Base-by-base conservation (phyloP, 2,888 invertebrate genomes). In the Caenorhabditis sp. region DNA sequence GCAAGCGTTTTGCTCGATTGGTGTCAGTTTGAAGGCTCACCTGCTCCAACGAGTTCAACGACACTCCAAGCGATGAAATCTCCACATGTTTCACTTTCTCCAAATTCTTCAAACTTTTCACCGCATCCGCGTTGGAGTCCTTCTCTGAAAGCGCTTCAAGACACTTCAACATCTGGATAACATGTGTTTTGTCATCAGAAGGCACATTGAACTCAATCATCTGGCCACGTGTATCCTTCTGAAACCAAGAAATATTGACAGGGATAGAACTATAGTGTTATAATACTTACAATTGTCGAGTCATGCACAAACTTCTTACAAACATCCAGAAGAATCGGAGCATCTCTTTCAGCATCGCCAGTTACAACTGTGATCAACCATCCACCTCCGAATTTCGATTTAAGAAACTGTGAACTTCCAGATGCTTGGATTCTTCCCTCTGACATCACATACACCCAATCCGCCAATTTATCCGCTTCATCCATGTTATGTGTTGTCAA, bases 401-500 rank as follows among this genome's bases (percentile, higher is more conserved):
- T 86, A 56, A 87, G 67, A 57, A 76, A 87, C 12, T 76, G 68
- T 10, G 78, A 62, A 0, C 81, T 79, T 21, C 84, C 86, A 54
- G 80, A 74, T 63, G 84, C 84, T n/a, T 72, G 79, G 38, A 82
- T 66, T 7, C 71, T 74, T 59, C 85, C 85, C 23, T 83, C 81
- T 25, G 76, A 80, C 85, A 86, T 87, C 43, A 86, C 83, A 8
- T 73, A 77, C 23, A 86, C 78, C 56, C 83, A 74, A 52, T 86
- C 86, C 7, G 83, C 86, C n/a, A 87, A 69, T 23, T 70, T 67
- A 60, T 87, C 86, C 0, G 86, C 86, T 70, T 86, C 86, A 59
- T 85, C 84, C 84, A 87, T 87, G 64, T 84, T 87, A 63, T 85
- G 86, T 0, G 85, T 86, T 7, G 86, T 86, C 50, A 85, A 67